phyloP scores from a whole-genome alignment of 2,888 invertebrate species.

The Nezara viridula region DNA sequence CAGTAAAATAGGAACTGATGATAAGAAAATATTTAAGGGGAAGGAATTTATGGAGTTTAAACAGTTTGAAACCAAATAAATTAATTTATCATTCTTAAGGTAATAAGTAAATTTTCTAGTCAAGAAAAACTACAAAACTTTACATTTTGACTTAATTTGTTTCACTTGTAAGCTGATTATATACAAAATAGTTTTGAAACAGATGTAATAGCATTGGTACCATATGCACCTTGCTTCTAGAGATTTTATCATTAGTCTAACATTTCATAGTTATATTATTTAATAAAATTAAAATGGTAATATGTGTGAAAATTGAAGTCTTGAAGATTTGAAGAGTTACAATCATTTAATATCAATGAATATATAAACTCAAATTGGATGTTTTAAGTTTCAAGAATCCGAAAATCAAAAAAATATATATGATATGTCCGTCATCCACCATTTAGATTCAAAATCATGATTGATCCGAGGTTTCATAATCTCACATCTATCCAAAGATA shows the following conservation, averaged over 20 bases:
- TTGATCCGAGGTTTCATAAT: too few relatives aligned
- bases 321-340: neutral
- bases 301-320: neutral
- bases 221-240: slow-evolving; percentile 21
- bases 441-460: too few relatives aligned
- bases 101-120: neutral
- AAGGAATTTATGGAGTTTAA: too few relatives aligned
- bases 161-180: neutral
- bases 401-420: too few relatives aligned
- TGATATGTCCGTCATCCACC: too few relatives aligned
- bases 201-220: neutral
- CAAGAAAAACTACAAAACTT: neutral
- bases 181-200: neutral
- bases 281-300: neutral
- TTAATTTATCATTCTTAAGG: neutral
- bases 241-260: neutral
- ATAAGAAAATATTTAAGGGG: too few relatives aligned
- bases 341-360: neutral
- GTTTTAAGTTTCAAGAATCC: too few relatives aligned
- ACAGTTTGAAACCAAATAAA: neutral
- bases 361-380: too few relatives aligned
- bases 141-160: neutral
- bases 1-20: too few relatives aligned
- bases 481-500: too few relatives aligned
- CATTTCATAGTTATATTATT: neutral